Evolutionary conservation across 2,113 vertebrate species (phyloP).

Genomic region (Oceanites oceanicus): DNA sequence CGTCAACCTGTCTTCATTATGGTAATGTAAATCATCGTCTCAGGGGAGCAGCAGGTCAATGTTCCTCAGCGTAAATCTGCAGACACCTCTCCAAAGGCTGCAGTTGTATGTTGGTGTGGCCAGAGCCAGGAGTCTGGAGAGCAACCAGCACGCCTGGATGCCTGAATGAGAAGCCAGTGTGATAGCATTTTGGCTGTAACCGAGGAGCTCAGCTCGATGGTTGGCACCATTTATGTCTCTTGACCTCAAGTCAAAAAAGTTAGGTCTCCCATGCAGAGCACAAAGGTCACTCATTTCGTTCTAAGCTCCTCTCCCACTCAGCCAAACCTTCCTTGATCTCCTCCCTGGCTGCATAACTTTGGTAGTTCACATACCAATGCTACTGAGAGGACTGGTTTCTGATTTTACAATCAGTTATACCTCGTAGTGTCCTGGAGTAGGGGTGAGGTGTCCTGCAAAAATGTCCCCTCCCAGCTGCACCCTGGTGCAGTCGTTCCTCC

Average conservation of each 20-base stretch:
- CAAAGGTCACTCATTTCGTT: not conserved
- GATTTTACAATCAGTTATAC: not conserved
- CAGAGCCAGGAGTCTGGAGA: not conserved
- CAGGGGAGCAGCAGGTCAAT: not conserved
- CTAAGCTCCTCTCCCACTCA: not conserved
- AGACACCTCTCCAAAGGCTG: not conserved
- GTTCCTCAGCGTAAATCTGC: not conserved
- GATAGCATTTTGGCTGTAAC: not conserved
- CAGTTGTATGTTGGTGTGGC: not conserved
- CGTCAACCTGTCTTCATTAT: not conserved
- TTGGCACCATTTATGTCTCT: not conserved
- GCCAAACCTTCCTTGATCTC: not conserved
- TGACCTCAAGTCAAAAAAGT: not conserved
- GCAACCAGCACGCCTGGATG: no score
- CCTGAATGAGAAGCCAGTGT: not conserved
- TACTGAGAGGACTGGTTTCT: not conserved
- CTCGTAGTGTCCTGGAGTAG: not conserved
- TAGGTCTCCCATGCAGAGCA: not conserved
- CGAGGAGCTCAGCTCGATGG: not conserved
- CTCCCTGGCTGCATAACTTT: not conserved
- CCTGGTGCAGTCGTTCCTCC: not conserved
- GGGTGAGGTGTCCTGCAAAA: not conserved
- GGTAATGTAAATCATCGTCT: not conserved
- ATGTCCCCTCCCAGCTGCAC: not conserved
- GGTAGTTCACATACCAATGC: not conserved